These are phyloP conservation scores for Sinhomidia bicolor DNA, from an alignment of 2,888 invertebrate species.

Conservation along the genomic window DNA sequence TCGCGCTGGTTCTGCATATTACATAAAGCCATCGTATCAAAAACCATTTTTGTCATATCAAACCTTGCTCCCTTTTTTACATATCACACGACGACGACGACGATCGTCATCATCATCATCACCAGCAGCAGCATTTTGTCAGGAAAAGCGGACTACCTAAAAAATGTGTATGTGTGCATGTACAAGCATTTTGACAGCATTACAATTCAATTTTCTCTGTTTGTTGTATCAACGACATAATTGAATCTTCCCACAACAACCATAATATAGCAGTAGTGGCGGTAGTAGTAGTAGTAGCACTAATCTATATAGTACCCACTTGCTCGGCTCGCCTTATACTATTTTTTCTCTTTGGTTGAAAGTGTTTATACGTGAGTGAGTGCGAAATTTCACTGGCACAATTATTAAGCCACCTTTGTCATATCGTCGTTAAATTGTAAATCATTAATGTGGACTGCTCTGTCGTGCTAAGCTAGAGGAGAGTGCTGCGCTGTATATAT, in stretches of 20 bases:
- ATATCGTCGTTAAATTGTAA: background rate
- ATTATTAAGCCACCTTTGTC: background rate
- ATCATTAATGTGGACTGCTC: background rate
- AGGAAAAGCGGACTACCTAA: background rate
- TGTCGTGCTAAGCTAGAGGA: background rate
- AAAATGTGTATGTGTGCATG: background rate
- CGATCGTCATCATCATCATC: slow-evolving; percentile 10
- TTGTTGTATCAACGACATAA: slow-evolving; percentile 35
- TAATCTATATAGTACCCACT: too few species aligned
- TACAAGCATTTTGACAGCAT: slow-evolving; percentile 32
- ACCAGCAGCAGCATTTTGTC: too few species aligned
- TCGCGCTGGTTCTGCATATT: background rate
- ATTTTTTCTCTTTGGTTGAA: too few species aligned
- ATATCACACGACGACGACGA: too few species aligned
- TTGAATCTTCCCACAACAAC: slow-evolving; percentile 43
- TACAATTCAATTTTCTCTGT: slow-evolving; percentile 54
- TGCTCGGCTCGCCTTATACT: background rate
- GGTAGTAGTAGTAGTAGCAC: background rate
- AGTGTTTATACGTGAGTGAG: background rate
- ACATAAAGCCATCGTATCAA: background rate
- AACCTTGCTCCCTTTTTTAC: background rate
- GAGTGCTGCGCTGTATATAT: background rate
- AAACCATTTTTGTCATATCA: background rate
- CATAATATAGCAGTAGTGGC: too few species aligned
- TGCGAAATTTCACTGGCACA: background rate